These are phyloP conservation scores for Fragum whitleyi DNA, from an alignment of 2,888 invertebrate species.

Conservation along the genomic window DNA sequence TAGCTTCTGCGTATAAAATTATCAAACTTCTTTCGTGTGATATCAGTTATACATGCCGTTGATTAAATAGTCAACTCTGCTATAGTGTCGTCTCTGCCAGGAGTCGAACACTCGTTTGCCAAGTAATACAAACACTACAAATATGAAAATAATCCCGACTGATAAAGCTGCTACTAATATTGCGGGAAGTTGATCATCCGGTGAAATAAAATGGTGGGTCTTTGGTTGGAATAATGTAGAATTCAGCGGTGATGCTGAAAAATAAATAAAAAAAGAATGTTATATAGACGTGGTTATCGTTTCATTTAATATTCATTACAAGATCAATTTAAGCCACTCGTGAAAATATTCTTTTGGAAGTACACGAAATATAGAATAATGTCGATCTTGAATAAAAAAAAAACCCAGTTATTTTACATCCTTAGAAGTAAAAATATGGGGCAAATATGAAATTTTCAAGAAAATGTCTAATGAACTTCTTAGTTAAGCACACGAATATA, in stretches of 20 bases:
- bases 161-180: constrained; percentile 69
- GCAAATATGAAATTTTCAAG: no score
- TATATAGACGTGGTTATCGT: no score
- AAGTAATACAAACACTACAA: constrained; percentile 70
- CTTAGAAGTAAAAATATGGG: no score
- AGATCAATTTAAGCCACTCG: neutral
- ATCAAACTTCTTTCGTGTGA: no score
- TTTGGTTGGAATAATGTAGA: neutral
- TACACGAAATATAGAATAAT: no score
- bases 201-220: neutral
- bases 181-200: constrained; percentile 38
- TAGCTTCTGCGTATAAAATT: no score
- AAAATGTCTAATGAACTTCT: no score
- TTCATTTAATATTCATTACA: neutral
- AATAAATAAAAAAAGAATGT: neutral
- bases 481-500: no score
- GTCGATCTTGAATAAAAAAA: no score
- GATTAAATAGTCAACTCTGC: constrained; percentile 77
- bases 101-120: constrained; percentile 73
- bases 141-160: constrained; percentile 74
- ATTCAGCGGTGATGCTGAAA: constrained; percentile 16
- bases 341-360: neutral
- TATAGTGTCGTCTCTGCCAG: constrained; percentile 79
- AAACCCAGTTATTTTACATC: no score
- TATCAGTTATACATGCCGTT: constrained; percentile 80